Base-by-base conservation (phyloP, 1,140 invertebrate genomes). In the Acromyrmex echinatior region DNA sequence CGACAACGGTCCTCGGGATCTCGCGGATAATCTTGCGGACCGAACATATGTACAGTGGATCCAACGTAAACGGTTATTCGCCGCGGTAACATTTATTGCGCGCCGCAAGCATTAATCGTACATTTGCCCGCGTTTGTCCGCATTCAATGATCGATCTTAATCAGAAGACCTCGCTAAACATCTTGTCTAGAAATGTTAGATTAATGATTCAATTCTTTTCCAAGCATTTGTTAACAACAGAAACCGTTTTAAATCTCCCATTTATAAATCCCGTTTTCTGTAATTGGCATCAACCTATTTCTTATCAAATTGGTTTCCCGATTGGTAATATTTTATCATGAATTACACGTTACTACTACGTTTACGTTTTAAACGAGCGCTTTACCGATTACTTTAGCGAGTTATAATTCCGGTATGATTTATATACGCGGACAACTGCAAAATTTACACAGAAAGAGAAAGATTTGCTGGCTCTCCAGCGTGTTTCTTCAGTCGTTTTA, bases 401-500 rank as follows among this genome's bases (percentile, higher is more conserved):
- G n/a, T 39, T 31, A 68, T 18, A 66, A 28, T 68, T 82, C 53
- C 31, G 56, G 25, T 14, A 14, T 82, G 25, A 51, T 82, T 82
- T 82, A 51, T 16, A 18, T 53, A 60, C 39, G 56, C 45, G 45
- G 18, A 66, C 12, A 53, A 28, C 45, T 56, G 4, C 35, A 6
- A 56, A 65, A 58, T 73, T 63, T 74, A n/a, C 66, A 4, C 78
- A 12, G 53, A 49, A 66, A 70, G 65, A 81, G 58, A 79, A 66
- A 79, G 62, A 70, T 70, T 86, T 86, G 65, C 65, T 68, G 63
- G 28, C 78, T 84, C 66, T 58, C n/a, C 39, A 35, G 3, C 45
- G 49, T 58, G 35, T 76, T 81, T 73, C 71, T 53, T 25, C 62
- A 56, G 80, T 76, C 70, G 80, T 78, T 88, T 90, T 60, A 85